Conservation (phyloP, 1,140 invertebrate genomes). For the Leptestheria dahalacensis region DNA sequence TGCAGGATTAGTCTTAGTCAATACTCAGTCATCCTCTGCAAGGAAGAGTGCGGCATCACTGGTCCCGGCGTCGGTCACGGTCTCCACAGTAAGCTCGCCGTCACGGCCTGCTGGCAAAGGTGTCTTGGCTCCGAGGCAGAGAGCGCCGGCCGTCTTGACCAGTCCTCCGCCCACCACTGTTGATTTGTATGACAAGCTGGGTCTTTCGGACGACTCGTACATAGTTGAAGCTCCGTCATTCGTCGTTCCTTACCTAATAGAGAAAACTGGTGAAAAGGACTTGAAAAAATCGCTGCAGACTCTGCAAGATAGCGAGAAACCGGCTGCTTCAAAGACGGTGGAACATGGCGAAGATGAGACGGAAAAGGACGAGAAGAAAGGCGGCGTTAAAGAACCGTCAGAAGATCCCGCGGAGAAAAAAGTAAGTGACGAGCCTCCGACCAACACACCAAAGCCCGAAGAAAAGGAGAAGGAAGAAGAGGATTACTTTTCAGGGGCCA, state of each 20-base stretch:
- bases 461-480: constrained; percentile 3
- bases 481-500: constrained; percentile 16
- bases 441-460: background rate
- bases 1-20: constrained; percentile 47
- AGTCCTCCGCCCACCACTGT: background rate
- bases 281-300: constrained; percentile 36
- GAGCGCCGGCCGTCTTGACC: background rate
- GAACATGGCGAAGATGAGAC: constrained; percentile 6
- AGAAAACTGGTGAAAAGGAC: constrained; percentile 47
- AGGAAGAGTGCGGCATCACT: constrained; percentile 43
- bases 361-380: constrained; percentile 19
- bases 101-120: background rate
- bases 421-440: constrained; percentile 16
- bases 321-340: constrained; percentile 30
- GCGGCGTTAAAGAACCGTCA: constrained; percentile 25
- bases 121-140: background rate
- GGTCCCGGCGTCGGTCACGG: constrained; percentile 16
- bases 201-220: constrained; percentile 75
- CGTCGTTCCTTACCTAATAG: constrained; percentile 71
- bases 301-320: constrained; percentile 28
- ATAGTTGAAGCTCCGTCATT: constrained; percentile 80
- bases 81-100: constrained; percentile 11
- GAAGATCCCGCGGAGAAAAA: constrained; percentile 21
- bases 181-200: constrained; percentile 26
- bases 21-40: constrained; percentile 53